These are phyloP conservation scores for Nephila pilipes DNA, from an alignment of 1,140 invertebrate genomes.

Conservation along the genomic window DNA sequence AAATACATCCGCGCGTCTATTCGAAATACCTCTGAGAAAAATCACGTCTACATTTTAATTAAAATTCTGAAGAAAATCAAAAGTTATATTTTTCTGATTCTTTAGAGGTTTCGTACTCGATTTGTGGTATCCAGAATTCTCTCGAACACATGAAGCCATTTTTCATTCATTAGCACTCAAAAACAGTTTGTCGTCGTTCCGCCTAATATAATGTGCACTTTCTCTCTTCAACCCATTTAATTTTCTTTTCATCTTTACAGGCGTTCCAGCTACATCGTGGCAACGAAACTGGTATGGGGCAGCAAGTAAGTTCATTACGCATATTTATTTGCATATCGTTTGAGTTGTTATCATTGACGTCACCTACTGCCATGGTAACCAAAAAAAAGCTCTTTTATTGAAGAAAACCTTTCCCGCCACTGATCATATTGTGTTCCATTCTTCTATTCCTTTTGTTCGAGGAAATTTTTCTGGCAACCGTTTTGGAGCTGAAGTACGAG, in stretches of 20 bases:
- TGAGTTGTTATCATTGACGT: slow-evolving; percentile 61
- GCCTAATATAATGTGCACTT: background rate
- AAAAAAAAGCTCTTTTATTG: background rate
- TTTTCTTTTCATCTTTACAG: slow-evolving; percentile 80
- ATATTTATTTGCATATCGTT: slow-evolving; percentile 50
- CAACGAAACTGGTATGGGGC: slow-evolving; percentile 98
- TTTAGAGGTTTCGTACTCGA: background rate
- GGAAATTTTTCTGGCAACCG: background rate
- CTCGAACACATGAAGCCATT: background rate
- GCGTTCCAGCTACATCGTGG: slow-evolving; percentile 94
- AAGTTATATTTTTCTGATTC: background rate
- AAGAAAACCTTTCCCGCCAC: background rate
- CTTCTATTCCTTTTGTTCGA: background rate
- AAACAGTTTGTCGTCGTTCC: background rate
- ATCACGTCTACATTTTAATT: background rate
- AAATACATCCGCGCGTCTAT: too few species aligned
- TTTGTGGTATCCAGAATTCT: background rate
- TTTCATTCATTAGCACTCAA: background rate
- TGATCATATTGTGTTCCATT: background rate
- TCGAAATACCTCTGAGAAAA: background rate
- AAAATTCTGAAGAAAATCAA: background rate
- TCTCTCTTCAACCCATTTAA: background rate
- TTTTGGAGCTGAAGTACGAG: background rate
- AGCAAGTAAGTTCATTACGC: slow-evolving; percentile 89
- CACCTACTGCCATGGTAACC: slow-evolving; percentile 34